Base-by-base conservation (phyloP, 2,113 vertebrate genomes). In the Sebastes fasciatus region DNA sequence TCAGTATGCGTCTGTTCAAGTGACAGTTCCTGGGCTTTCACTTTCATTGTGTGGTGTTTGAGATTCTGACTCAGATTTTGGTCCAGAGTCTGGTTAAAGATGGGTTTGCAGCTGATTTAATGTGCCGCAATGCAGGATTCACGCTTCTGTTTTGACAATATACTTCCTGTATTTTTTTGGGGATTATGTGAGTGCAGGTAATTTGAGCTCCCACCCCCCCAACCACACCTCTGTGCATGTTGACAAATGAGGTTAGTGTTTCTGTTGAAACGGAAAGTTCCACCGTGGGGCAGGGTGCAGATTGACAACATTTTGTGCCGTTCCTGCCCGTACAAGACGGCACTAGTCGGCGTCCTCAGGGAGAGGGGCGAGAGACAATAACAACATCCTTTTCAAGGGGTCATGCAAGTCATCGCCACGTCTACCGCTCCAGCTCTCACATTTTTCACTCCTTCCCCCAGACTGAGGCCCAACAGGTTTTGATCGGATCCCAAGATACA, bases 401-500 rank as follows among this genome's bases (percentile, higher is more conserved):
- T 89, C 84, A 80, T 55, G 40, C 62, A 51, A 87, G 86, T 91
- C 84, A 85, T 57, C 21, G 66, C 80, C 80, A 66, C 54, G 77
- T 87, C 87, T 79, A 19, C 45, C 11, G 21, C 69, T 71, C 63
- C 65, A n/a, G 11, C 45, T 55, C 45, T 0, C 64, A 74, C 55
- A 81, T 74, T 79, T 88, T 86, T 82, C 48, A 40, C 57, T 69
- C 63, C 58, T 4, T 17, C 67, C 43, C 13, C 76, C 45, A 11
- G 8, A 42, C 61, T 23, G 80, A 74, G 81, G 76, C 78, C 84
- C 52, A 55, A 74, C 76, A 77, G 67, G 63, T 89, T 90, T 84
- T 87, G 83, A 88, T 90, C 71, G n/a, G 81, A 85, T 90, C 85
- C 88, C 78, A 84, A 77, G 63, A 90, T 65, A 81, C 88, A 83